Evolutionary conservation across 2,888 invertebrate genomes (phyloP).

Genomic region (Yponomeuta malinellus): DNA sequence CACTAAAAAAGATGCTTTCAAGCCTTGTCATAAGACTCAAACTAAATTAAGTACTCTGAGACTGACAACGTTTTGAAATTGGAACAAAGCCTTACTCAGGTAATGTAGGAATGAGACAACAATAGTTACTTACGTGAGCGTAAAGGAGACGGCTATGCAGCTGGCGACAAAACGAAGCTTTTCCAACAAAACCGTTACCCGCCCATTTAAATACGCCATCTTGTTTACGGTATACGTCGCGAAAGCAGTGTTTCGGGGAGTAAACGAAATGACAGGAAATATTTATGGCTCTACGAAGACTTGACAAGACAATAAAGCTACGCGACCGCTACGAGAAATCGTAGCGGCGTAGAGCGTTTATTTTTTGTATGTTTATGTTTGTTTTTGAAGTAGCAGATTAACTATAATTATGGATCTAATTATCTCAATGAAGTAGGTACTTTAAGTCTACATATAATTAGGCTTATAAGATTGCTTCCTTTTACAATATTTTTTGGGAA

Average conservation of each 20-base stretch:
- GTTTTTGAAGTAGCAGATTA: too few species aligned
- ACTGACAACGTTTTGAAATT: conserved; percentile 23
- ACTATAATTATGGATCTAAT: too few species aligned
- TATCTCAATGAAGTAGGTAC: too few species aligned
- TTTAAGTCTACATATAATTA: too few species aligned
- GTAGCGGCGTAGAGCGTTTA: conserved; percentile 26
- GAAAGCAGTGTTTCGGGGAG: conserved; percentile 64
- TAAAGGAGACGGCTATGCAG: conserved; percentile 43
- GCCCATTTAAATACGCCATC: conserved; percentile 77
- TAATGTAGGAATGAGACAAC: conserved; percentile 33
- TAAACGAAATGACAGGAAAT: conserved; percentile 69
- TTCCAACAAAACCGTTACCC: conserved; percentile 61
- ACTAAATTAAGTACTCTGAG: conserved; percentile 22
- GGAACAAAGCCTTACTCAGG: not conserved
- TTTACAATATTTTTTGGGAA: too few species aligned
- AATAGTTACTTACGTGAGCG: conserved; percentile 34
- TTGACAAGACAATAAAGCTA: conserved; percentile 30
- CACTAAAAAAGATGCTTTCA: conserved; percentile 29
- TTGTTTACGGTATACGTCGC: conserved; percentile 57
- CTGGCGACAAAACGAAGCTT: conserved; percentile 28
- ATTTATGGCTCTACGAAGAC: conserved; percentile 52
- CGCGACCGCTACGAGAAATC: conserved; percentile 27
- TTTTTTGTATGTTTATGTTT: too few species aligned
- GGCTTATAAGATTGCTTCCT: too few species aligned
- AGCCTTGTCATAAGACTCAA: conserved; percentile 20